Evolutionary conservation across 35 echinoderm and acorn worm genomes (phyloP), one percentile per base, ranked within the genome.

Genomic region (Acanthaster planci): DNA sequence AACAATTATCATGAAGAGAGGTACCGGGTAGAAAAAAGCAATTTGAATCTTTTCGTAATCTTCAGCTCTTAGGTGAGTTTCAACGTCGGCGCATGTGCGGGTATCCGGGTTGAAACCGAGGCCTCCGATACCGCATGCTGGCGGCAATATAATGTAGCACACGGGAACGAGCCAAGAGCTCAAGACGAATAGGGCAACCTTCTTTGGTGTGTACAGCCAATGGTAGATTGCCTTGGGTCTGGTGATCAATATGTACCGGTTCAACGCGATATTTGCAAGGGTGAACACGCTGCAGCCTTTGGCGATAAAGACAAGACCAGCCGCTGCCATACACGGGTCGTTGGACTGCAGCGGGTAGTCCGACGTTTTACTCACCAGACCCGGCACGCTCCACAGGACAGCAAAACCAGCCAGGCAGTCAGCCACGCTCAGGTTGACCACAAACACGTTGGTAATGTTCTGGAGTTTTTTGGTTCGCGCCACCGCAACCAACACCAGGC

Each of bases 221-320:
- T n/a, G 82, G 53, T 90, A 86, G n/a, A 56, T 68, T 19, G 56
- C 76, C 1, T 81, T 35, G 15, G 82, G 58, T 17, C 77, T 18
- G 7, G 92, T 94, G 53, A 94, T 89, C 16, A 94, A 21, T 22
- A 87, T 67, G 55, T 55, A 86, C 15, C 92, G 55, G 37, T 91
- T 94, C 7, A 94, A 51, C 16, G 89, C 92, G 18, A 94, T 91
- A 16, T 78, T 85, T 1, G 92, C 92, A 19, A 94, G 51, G 19
- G 86, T 94, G 38, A 87, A 91, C 6, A 94, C 51, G 40, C 92
- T 94, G 75, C 92, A 91, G 8, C 88, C 83, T 7, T 60, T 80
- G 39, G 88, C 87, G 26, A 80, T 87, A 22, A 89, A 87, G 14
- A 87, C 37, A 0, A 83, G 68, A 19, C 77, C 83, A 16, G 77